Evolutionary conservation across 2,888 invertebrate species (phyloP).

Genomic region (Heliothis peltigera): DNA sequence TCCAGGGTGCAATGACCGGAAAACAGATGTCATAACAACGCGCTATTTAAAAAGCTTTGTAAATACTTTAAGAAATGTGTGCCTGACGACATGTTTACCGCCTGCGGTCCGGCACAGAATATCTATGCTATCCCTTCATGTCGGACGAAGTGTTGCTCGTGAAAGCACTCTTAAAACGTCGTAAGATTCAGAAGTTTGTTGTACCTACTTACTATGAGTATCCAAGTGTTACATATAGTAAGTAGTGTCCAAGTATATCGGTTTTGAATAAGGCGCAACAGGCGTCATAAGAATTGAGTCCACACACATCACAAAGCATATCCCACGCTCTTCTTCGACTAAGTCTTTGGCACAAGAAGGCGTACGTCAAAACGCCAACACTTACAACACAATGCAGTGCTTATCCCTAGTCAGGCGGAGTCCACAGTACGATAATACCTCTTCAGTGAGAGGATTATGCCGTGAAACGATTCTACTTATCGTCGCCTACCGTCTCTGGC

Average conservation of each 20-base stretch:
- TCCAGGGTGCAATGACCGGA: constrained; percentile 65
- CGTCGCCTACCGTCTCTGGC: constrained; percentile 64
- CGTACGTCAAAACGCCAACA: constrained; percentile 64
- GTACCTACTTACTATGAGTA: not conserved
- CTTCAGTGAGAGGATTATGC: constrained; percentile 78
- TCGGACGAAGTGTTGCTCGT: not conserved
- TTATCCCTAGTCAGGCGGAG: constrained; percentile 70
- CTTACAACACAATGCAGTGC: constrained; percentile 72
- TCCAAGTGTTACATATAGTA: not conserved
- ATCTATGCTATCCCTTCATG: not conserved
- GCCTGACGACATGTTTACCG: not conserved
- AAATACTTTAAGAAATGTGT: constrained; percentile 32
- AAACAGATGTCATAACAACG: constrained; percentile 65
- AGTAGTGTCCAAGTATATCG: no score
- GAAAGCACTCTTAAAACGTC: not conserved
- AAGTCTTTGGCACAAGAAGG: constrained; percentile 60
- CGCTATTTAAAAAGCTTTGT: constrained; percentile 54
- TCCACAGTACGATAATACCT: constrained; percentile 76
- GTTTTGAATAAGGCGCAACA: not conserved
- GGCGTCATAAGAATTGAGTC: constrained; percentile 2
- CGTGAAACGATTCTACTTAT: constrained; percentile 74
- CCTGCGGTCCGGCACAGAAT: not conserved
- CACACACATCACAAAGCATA: constrained; percentile 18
- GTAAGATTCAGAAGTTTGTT: not conserved
- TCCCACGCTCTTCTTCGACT: constrained; percentile 25